Percentiles rank a stretch among this genome's conserved stretches.
These are phyloP conservation scores for Lordiphosa andalusiaca DNA, from an alignment of 2,888 invertebrate species.

Conservation along the genomic window DNA sequence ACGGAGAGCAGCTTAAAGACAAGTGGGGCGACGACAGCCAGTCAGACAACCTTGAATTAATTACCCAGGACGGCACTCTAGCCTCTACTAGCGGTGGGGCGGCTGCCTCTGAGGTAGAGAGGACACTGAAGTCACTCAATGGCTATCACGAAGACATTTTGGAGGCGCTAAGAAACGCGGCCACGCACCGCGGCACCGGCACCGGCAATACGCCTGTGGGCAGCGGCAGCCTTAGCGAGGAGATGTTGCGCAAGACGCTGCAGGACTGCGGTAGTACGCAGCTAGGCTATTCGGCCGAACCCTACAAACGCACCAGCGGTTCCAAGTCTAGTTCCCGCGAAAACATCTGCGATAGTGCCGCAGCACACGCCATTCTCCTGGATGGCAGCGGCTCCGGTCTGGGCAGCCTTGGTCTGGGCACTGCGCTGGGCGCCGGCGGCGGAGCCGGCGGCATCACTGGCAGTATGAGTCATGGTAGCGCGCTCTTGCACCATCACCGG, in stretches of 20 bases:
- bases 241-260: slow-evolving; percentile 85
- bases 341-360: slow-evolving; percentile 85
- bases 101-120: slow-evolving; percentile 89
- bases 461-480: slow-evolving; percentile 76
- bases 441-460: slow-evolving; percentile 30
- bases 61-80: slow-evolving; percentile 86
- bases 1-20: slow-evolving; percentile 86
- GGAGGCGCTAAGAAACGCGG: slow-evolving; percentile 92
- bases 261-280: slow-evolving; percentile 82
- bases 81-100: slow-evolving; percentile 82
- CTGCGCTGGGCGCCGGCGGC: slow-evolving; percentile 62
- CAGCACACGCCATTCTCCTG: slow-evolving; percentile 82
- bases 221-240: slow-evolving; percentile 85
- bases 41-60: slow-evolving; percentile 86
- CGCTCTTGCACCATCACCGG: slow-evolving; percentile 77
- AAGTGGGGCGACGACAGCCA: slow-evolving; percentile 88
- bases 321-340: slow-evolving; percentile 85
- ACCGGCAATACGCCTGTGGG: slow-evolving; percentile 84
- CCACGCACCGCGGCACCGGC: slow-evolving; percentile 85
- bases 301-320: slow-evolving; percentile 83
- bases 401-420: slow-evolving; percentile 58
- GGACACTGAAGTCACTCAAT: slow-evolving; percentile 92
- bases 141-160: slow-evolving; percentile 96
- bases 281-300: slow-evolving; percentile 82
- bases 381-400: slow-evolving; percentile 73